Evolutionary conservation across 1,140 invertebrate species (phyloP).

Genomic region (Cydia pomonella): DNA sequence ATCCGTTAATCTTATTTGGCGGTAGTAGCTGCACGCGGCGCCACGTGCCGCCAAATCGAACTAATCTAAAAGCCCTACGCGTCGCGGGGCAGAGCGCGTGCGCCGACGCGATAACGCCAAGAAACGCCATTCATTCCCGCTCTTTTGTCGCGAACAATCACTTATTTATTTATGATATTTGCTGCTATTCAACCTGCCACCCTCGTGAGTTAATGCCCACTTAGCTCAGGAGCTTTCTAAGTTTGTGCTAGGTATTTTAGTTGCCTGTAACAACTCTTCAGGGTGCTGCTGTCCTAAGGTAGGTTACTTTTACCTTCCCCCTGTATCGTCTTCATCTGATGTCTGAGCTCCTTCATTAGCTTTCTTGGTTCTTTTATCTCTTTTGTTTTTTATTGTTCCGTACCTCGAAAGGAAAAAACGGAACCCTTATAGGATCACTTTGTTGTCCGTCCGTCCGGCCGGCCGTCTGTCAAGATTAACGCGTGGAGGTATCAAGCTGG

Average conservation of each 20-base stretch:
- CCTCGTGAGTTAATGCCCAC: slow-evolving; percentile 58
- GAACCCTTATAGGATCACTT: too few relatives aligned
- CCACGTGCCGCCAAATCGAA: slow-evolving; percentile 76
- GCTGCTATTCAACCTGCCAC: slow-evolving; percentile 70
- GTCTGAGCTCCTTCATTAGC: too few relatives aligned
- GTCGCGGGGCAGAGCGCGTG: slow-evolving; percentile 72
- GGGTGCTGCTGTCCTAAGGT: not conserved
- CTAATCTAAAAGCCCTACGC: slow-evolving; percentile 75
- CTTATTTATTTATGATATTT: slow-evolving; percentile 80
- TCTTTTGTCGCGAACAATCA: slow-evolving; percentile 78
- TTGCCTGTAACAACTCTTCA: not conserved
- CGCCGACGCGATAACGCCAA: slow-evolving; percentile 74
- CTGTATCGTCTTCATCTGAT: too few relatives aligned
- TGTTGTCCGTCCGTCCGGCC: too few relatives aligned
- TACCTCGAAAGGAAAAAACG: too few relatives aligned
- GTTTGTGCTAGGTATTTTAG: not conserved
- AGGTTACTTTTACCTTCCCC: too few relatives aligned
- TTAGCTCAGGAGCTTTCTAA: slow-evolving; percentile 39
- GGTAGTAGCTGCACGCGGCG: slow-evolving; percentile 74
- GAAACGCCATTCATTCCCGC: slow-evolving; percentile 77
- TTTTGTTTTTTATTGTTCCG: too few relatives aligned
- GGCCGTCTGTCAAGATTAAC: too few relatives aligned
- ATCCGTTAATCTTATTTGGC: slow-evolving; percentile 80
- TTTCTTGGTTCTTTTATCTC: too few relatives aligned
- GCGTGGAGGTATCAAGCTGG: too few relatives aligned